Conservation (phyloP, 1,140 invertebrate species). For the Piezodorus guildinii region DNA sequence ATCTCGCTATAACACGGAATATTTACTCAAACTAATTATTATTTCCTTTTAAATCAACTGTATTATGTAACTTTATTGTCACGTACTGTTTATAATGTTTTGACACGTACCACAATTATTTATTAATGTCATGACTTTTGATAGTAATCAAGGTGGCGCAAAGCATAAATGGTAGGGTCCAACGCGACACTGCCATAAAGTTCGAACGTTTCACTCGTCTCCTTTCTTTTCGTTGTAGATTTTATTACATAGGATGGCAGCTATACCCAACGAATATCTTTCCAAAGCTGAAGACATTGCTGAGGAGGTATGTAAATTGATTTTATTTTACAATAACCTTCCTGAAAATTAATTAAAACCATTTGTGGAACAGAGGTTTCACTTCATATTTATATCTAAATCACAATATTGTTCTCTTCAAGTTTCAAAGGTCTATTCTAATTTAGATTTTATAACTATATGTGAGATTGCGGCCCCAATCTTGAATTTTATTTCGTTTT, state of each 20-base stretch:
- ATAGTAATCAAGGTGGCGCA: conserved; percentile 7
- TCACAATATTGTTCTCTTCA: too few species aligned
- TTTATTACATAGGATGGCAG: neutral
- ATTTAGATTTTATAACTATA: too few species aligned
- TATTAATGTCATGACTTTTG: neutral
- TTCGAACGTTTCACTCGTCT: neutral
- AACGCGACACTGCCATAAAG: conserved; percentile 7
- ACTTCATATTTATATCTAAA: too few species aligned
- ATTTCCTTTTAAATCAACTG: too few species aligned
- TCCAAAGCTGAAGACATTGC: conserved; percentile 29
- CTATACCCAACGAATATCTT: conserved; percentile 25
- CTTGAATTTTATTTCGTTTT: neutral
- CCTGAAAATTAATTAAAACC: too few species aligned
- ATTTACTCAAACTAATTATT: too few species aligned
- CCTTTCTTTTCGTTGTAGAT: neutral
- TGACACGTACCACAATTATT: neutral
- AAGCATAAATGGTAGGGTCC: conserved; percentile 11
- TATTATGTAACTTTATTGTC: neutral
- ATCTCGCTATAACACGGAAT: too few species aligned
- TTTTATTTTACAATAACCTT: too few species aligned
- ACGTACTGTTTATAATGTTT: conserved; percentile 1
- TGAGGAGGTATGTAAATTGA: conserved; percentile 21
- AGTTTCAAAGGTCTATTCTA: too few species aligned
- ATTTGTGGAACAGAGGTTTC: too few species aligned
- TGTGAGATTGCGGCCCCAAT: too few species aligned